Conservation (phyloP, 1,140 invertebrate genomes). For the Akabosia matsudoensis region DNA sequence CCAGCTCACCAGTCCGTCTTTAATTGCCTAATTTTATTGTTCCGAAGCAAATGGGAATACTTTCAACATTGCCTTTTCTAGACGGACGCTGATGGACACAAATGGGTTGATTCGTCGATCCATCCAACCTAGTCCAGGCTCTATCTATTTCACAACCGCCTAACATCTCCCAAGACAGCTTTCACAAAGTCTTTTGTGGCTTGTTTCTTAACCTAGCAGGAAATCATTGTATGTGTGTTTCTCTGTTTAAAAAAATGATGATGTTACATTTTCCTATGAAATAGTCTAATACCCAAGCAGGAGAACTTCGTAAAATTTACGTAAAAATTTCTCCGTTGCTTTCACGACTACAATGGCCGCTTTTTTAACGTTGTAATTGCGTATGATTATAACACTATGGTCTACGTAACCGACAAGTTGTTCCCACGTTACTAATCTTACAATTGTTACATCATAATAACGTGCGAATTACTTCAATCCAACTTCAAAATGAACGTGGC, state of each 20-base stretch:
- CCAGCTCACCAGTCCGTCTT: conserved; percentile 3
- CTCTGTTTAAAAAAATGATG: background rate
- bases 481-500: no score
- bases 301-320: no score
- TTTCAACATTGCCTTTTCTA: background rate
- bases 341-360: no score
- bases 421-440: no score
- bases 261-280: background rate
- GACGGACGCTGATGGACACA: background rate
- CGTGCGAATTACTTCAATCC: no score
- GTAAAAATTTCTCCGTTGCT: no score
- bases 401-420: no score
- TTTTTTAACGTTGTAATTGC: background rate
- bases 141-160: background rate
- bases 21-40: background rate
- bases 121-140: no score
- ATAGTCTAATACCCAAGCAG: background rate
- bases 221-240: background rate
- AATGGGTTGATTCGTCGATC: background rate
- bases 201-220: background rate
- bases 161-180: conserved; percentile 3
- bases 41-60: background rate
- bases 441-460: no score
- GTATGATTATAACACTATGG: background rate
- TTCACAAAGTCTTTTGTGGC: background rate